phyloP scores from a whole-genome alignment of 2,797 vertebrate species.

The Moxostoma hubbsi region DNA sequence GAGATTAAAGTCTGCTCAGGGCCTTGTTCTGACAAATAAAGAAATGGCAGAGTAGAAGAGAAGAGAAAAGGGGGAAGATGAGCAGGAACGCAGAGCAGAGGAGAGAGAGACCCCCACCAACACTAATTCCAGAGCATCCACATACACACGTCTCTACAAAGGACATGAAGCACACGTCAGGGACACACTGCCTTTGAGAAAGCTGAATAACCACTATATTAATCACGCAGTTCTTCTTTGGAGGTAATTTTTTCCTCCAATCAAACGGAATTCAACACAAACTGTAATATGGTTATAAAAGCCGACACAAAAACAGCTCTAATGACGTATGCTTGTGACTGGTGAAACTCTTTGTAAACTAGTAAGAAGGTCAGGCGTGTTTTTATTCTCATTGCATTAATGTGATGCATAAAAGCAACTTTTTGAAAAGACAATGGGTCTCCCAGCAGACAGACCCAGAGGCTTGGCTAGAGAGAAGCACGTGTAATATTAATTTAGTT shows the following conservation, averaged over 20 bases:
- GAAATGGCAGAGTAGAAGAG: slow-evolving; percentile 60
- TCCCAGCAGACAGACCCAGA: slow-evolving; percentile 60
- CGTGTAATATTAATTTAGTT: neutral
- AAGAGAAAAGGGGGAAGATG: slow-evolving; percentile 62
- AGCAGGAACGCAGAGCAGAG: slow-evolving; percentile 57
- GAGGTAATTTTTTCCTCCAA: slow-evolving; percentile 13
- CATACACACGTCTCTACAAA: neutral
- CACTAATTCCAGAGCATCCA: slow-evolving; percentile 8
- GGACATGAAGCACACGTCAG: slow-evolving; percentile 5
- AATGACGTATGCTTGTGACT: slow-evolving; percentile 13
- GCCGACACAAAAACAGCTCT: slow-evolving; percentile 13
- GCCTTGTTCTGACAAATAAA: slow-evolving; percentile 73
- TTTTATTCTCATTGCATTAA: slow-evolving; percentile 69
- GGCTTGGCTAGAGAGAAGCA: slow-evolving; percentile 52
- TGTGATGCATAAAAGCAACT: slow-evolving; percentile 68
- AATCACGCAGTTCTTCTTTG: slow-evolving; percentile 31
- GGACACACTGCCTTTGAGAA: slow-evolving; percentile 22
- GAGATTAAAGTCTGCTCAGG: slow-evolving; percentile 80
- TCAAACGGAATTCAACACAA: slow-evolving; percentile 26
- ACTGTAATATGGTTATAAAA: slow-evolving; percentile 20
- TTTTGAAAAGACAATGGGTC: slow-evolving; percentile 71
- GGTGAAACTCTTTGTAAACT: slow-evolving; percentile 24
- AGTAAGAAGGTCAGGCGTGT: slow-evolving; percentile 50
- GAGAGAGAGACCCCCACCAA: neutral
- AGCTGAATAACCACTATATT: slow-evolving; percentile 31